Evolutionary conservation across 2,797 vertebrate genomes (phyloP), one percentile per base, ranked within the genome.

Genomic region (Lagocephalus sceleratus): DNA sequence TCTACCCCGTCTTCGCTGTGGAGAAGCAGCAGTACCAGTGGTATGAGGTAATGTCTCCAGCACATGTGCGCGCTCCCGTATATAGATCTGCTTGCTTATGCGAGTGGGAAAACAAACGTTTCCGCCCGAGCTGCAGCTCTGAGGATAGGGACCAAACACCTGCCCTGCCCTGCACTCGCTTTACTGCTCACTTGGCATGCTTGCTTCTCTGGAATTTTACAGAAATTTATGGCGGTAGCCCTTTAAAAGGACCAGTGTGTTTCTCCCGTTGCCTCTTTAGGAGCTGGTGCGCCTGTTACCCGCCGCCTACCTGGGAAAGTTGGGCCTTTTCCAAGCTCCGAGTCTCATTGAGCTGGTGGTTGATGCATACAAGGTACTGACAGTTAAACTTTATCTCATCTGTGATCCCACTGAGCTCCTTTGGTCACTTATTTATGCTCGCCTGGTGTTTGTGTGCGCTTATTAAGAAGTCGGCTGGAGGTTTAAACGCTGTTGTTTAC

Each of bases 1-100:
- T 99, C 73, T 91, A 94, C 85, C 94, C 94, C 59, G 92, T 99
- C 71, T 98, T 99, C 75, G 96, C 96, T 15, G 94, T 98, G 78
- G 94, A 96, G 84, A 93, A 93, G 85, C 90, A 90, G 69, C 93
- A 94, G 69, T 96, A 94, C 89, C 90, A 92, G 87, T 99, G 97
- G 97, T 99, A 98, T 83, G 92, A 98, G 96, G 97, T 99, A 94
- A 89, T 78, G 53, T 58, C 47, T 38, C 32, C 42, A 6, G 48
- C 22, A 48, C 63, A 44, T n/a, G 38, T 45, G 29, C 41, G 20
- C 41, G 26, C 32, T 64, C n/a, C 52, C 60, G 38, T 26, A 61
- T 15, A 41, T 29, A 29, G 29, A 29, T 29, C 5, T 23, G 17
- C 47, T n/a, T 20, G 38, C 9, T 41, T 17, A 9, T 54, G 39